Evolutionary conservation across 2,113 vertebrate genomes (phyloP).

Genomic region (Cyanoliseus patagonus): DNA sequence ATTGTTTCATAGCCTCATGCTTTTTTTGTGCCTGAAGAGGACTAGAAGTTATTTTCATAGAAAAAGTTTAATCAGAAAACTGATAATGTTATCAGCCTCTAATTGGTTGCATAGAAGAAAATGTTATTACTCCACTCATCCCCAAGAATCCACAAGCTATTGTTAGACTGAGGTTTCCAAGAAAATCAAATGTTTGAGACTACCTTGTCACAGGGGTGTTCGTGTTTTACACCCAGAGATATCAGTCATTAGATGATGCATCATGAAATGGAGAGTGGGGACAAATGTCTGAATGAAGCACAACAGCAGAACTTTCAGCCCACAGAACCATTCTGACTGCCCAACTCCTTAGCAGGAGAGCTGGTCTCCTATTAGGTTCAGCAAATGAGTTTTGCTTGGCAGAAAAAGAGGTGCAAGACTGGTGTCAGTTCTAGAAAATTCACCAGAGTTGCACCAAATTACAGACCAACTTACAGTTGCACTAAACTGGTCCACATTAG

Average conservation of each 20-base stretch:
- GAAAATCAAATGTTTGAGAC: not conserved
- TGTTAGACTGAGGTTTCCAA: not conserved
- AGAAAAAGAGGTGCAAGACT: not conserved
- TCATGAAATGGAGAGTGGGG: not conserved
- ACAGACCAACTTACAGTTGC: accelerated
- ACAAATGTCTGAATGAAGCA: not conserved
- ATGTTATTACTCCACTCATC: not conserved
- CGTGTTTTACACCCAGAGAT: not conserved
- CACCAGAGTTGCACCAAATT: not conserved
- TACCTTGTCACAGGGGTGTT: not conserved
- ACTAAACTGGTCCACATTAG: not conserved
- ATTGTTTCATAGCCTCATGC: not conserved
- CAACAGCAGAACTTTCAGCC: accelerated
- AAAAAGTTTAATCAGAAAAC: conserved; percentile 6
- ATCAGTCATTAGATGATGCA: not conserved
- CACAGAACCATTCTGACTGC: not conserved
- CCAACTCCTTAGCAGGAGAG: not conserved
- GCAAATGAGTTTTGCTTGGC: not conserved
- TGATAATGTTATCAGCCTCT: not conserved
- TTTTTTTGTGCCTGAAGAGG: not conserved
- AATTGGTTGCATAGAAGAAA: not conserved
- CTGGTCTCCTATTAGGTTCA: not conserved
- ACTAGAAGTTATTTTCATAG: not conserved
- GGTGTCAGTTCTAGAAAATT: not conserved
- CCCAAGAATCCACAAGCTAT: not conserved